A percentile compares a stretch with the other conserved stretches of the same genome.
phyloP scores from a whole-genome alignment of 2,888 invertebrate genomes.

The Camptogramma bilineatum region DNA sequence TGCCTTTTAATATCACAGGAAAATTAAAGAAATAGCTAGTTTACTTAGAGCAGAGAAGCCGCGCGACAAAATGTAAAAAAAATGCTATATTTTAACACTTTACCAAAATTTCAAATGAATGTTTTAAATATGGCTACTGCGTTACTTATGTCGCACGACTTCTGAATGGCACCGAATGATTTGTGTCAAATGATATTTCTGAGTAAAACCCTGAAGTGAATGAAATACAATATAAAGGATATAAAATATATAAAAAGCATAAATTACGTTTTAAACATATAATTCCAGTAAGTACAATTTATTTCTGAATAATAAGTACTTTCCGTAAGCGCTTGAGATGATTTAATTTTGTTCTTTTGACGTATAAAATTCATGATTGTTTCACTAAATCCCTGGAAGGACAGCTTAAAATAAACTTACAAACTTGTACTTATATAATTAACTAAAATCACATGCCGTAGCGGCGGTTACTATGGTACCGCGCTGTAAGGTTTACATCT shows the following conservation, averaged over 20 bases:
- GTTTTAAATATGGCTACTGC: no score
- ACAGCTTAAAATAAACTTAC: constrained; percentile 59
- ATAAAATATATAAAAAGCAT: background rate
- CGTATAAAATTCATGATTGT: constrained; percentile 1
- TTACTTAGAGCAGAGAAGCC: background rate
- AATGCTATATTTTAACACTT: no score
- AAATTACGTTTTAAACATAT: background rate
- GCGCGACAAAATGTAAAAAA: background rate
- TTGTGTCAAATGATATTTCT: background rate
- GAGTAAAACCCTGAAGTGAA: background rate
- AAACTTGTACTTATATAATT: constrained; percentile 80
- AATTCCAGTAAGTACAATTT: background rate
- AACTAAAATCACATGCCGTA: constrained; percentile 78
- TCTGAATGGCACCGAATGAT: background rate
- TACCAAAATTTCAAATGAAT: no score
- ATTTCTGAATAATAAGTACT: background rate
- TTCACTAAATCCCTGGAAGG: constrained; percentile 36
- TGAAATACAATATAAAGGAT: background rate
- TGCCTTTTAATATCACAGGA: constrained; percentile 29
- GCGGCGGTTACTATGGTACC: constrained; percentile 52
- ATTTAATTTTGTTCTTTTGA: background rate
- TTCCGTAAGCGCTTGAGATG: background rate
- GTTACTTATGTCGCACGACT: background rate
- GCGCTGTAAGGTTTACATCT: constrained; percentile 26
- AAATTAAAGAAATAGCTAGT: constrained; percentile 4